Evolutionary conservation across 2,888 invertebrate species (phyloP).

Genomic region (Latrodectus hesperus): DNA sequence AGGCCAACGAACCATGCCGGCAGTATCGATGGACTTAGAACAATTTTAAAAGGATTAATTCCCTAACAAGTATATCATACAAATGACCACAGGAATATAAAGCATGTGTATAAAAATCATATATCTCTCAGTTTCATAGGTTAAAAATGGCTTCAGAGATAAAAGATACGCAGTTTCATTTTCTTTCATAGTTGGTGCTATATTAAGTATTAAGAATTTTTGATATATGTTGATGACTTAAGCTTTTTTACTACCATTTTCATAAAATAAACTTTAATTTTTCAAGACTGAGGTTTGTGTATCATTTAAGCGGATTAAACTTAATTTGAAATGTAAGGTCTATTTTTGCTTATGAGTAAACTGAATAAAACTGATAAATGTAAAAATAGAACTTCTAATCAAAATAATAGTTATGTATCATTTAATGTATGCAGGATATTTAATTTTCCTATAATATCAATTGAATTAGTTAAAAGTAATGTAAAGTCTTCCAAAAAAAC

Average conservation of each 20-base stretch:
- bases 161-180: neutral
- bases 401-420: too few relatives aligned
- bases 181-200: neutral
- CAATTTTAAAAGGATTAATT: slow-evolving; percentile 24
- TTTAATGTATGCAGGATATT: too few relatives aligned
- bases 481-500: too few relatives aligned
- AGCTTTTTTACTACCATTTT: neutral
- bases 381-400: too few relatives aligned
- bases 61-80: neutral
- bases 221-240: neutral
- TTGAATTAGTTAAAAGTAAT: too few relatives aligned
- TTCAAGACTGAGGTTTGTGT: too few relatives aligned
- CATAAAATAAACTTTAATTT: too few relatives aligned
- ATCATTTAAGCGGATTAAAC: too few relatives aligned
- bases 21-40: slow-evolving; percentile 1
- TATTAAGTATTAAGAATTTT: neutral
- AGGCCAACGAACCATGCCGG: slow-evolving; percentile 49
- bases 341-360: too few relatives aligned
- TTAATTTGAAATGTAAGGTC: too few relatives aligned
- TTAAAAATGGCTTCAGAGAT: neutral
- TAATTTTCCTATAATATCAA: too few relatives aligned
- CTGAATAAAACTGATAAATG: too few relatives aligned
- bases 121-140: neutral
- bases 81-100: slow-evolving; percentile 10
- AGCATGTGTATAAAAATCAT: neutral